Evolutionary conservation across 2,113 vertebrate species (phyloP), one percentile per base, ranked within the genome.

Genomic region (Elaphurus davidianus): DNA sequence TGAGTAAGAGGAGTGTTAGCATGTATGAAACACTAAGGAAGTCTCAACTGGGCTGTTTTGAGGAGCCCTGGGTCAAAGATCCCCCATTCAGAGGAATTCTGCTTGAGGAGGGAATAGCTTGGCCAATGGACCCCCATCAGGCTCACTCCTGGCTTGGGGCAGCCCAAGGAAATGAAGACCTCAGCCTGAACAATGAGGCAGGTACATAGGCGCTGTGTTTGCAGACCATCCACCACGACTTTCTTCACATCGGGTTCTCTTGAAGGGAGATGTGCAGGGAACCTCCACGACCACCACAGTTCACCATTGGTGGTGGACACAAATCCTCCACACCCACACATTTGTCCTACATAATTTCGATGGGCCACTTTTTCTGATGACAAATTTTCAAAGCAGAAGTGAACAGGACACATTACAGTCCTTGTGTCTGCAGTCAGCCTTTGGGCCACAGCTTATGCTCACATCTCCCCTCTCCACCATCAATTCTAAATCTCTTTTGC

Each of bases 21-120:
- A 1, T 15, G 14, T 27, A 7, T 19, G 50, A 47, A 59, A 59
- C 10, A 45, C 30, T 8, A 15, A 78, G 50, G 36, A 57, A 23
- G 14, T 50, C 43, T 40, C 59, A 7, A 9, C 8, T 25, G 28
- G 57, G 50, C 89, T 27, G 25, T n/a, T 21, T 74, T 40, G 59
- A 13, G 82, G 30, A 50, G 40, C 17, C 55, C 28, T 25, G 21
- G 47, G 25, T 15, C 57, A 81, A 67, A 79, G 43, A 25, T 33
- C 1, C 13, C 13, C 30, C 28, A 1, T 27, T 36, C 59, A 47
- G 57, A 64, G 89, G 89, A 57, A 9, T 19, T 40, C 12, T 17
- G 17, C 25, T 2, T 33, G 6, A 1, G 6, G 6, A 13, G 14
- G 23, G n/a, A 17, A 14, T 6, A 19, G 14, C 17, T 47, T 30